phyloP scores from a whole-genome alignment of 2,113 vertebrate species.

The Synchiropus splendidus region DNA sequence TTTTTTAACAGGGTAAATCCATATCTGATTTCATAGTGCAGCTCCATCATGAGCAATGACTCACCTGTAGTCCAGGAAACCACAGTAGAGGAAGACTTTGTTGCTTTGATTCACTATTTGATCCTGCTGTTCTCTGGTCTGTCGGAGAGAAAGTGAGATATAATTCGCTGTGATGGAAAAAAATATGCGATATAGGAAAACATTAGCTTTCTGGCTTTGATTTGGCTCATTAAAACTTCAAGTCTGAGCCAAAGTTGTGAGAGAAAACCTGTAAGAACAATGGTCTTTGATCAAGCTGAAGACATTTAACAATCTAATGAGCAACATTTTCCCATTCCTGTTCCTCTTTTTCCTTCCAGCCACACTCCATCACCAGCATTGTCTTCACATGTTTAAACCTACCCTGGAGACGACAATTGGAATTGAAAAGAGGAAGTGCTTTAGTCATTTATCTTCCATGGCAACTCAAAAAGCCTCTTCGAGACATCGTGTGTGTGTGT shows the following conservation, averaged over 20 bases:
- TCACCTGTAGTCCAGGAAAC: conserved; percentile 92
- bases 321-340: no score
- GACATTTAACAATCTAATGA: neutral
- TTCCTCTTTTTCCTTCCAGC: no score
- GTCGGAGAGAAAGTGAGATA: conserved; percentile 35
- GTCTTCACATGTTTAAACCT: no score
- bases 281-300: conserved; percentile 10
- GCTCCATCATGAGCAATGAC: conserved; percentile 16
- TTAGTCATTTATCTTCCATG: no score
- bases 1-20: conserved; percentile 18
- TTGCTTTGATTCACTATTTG: conserved; percentile 75
- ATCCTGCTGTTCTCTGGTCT: conserved; percentile 73
- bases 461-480: conserved; percentile 6
- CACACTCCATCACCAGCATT: no score
- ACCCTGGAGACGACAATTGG: no score
- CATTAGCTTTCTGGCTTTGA: conserved; percentile 2
- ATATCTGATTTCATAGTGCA: conserved; percentile 8
- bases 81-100: conserved; percentile 81
- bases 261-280: conserved; percentile 10
- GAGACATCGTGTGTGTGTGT: no score
- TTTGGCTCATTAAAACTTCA: conserved; percentile 1
- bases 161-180: no score
- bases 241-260: conserved; percentile 7
- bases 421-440: no score
- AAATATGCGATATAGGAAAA: conserved; percentile 10